phyloP scores from a whole-genome alignment of 2,797 vertebrate species.

The Acropternis orthonyx region DNA sequence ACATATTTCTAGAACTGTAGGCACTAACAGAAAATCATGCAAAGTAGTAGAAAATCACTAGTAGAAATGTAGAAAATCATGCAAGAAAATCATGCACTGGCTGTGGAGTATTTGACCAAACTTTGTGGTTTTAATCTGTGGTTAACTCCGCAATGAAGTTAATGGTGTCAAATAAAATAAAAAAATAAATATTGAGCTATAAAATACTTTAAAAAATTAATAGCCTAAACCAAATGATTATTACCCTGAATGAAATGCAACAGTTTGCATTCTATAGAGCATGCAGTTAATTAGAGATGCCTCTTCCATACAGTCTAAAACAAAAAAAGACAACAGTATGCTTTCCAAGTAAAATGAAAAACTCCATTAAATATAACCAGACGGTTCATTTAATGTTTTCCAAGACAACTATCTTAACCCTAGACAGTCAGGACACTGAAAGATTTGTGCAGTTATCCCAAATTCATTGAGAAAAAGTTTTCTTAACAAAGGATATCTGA shows the following conservation, averaged over 20 bases:
- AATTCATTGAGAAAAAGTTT: background rate
- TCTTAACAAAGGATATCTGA: background rate
- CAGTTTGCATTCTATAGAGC: slow-evolving; percentile 21
- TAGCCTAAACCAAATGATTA: background rate
- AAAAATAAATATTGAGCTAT: background rate
- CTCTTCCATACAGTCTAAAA: slow-evolving; percentile 38
- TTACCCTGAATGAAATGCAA: background rate
- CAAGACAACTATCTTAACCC: background rate
- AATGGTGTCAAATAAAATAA: slow-evolving; percentile 21
- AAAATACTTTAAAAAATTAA: background rate
- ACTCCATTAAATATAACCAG: background rate
- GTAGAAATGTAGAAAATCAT: background rate
- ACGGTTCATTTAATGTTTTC: slow-evolving; percentile 16
- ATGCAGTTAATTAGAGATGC: slow-evolving; percentile 48
- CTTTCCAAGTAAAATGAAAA: slow-evolving; percentile 29
- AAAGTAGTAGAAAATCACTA: background rate
- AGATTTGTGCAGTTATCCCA: background rate
- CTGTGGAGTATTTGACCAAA: background rate
- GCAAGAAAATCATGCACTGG: background rate
- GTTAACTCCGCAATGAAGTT: background rate
- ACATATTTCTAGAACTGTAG: background rate
- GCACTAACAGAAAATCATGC: background rate
- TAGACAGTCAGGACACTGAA: background rate
- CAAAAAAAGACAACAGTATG: slow-evolving; percentile 30
- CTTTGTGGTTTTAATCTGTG: background rate